Percentiles rank a stretch among this genome's conserved stretches.
These are phyloP conservation scores for Nephila pilipes DNA, from an alignment of 1,140 invertebrate species.

Conservation along the genomic window DNA sequence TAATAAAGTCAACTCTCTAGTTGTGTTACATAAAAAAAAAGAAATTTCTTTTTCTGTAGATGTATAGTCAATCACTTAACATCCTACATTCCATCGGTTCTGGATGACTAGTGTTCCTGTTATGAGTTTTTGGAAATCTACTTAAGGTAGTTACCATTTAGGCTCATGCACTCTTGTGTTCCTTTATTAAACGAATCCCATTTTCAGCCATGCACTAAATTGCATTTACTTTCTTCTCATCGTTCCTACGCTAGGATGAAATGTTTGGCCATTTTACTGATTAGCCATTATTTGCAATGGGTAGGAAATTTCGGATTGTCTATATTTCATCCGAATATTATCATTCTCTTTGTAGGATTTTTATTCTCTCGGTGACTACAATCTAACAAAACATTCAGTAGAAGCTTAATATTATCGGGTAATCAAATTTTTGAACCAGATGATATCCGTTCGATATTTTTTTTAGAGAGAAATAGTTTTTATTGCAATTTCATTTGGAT, in stretches of 20 bases:
- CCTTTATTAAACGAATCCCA: constrained; percentile 8
- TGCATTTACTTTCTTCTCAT: constrained; percentile 12
- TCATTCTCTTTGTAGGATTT: background rate
- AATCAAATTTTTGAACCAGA: too few species aligned
- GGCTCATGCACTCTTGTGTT: background rate
- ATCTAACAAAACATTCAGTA: too few species aligned
- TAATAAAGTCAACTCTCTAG: background rate
- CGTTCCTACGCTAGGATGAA: background rate
- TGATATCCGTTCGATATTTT: too few species aligned
- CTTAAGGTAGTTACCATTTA: background rate
- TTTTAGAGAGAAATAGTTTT: too few species aligned
- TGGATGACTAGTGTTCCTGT: background rate
- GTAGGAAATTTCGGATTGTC: background rate
- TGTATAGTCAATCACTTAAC: background rate
- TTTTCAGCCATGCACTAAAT: constrained; percentile 14
- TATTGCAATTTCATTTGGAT: too few species aligned
- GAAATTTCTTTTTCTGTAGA: background rate
- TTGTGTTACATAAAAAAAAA: background rate
- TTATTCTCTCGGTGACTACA: background rate
- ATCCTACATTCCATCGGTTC: background rate
- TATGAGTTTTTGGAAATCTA: background rate
- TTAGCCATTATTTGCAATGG: constrained; percentile 26
- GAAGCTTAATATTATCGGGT: too few species aligned
- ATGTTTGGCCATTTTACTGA: constrained; percentile 25
- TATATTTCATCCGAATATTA: constrained; percentile 11